phyloP scores from a whole-genome alignment of 2,888 invertebrate species.

The Himalopsyche anomala region DNA sequence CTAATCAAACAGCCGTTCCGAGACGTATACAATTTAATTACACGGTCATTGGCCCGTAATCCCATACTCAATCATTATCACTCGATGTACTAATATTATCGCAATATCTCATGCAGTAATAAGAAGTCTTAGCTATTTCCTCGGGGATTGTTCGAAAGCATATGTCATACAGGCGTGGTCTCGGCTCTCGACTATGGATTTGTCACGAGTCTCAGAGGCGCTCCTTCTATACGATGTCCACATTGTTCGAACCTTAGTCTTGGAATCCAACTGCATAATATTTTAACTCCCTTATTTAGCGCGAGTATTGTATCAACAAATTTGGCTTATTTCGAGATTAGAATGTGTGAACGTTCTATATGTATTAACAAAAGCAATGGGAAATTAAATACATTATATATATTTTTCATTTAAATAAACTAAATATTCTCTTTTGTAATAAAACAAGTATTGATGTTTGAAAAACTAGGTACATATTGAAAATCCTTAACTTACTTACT shows the following conservation, averaged over 20 bases:
- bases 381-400: too few relatives aligned
- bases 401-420: too few relatives aligned
- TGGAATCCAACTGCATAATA: too few relatives aligned
- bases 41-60: conserved; percentile 15
- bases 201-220: conserved; percentile 29
- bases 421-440: too few relatives aligned
- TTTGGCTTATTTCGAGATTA: too few relatives aligned
- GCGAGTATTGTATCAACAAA: too few relatives aligned
- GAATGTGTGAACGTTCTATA: too few relatives aligned
- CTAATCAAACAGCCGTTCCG: background rate
- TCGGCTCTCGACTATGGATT: conserved; percentile 8
- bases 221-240: conserved; percentile 3
- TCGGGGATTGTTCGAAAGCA: conserved; percentile 30
- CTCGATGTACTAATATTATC: conserved; percentile 22
- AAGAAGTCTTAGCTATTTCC: conserved; percentile 8
- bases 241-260: background rate
- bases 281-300: too few relatives aligned
- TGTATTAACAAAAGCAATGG: too few relatives aligned
- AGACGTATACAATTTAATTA: conserved; percentile 8
- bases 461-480: too few relatives aligned
- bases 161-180: conserved; percentile 40
- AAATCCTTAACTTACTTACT: too few relatives aligned
- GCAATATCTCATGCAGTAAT: conserved; percentile 27
- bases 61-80: conserved; percentile 39
- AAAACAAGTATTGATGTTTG: too few relatives aligned